Percentiles rank a stretch among this genome's conserved stretches.
Evolutionary conservation across 1,140 invertebrate species (phyloP).

Genomic region (Dreissena rostriformis): DNA sequence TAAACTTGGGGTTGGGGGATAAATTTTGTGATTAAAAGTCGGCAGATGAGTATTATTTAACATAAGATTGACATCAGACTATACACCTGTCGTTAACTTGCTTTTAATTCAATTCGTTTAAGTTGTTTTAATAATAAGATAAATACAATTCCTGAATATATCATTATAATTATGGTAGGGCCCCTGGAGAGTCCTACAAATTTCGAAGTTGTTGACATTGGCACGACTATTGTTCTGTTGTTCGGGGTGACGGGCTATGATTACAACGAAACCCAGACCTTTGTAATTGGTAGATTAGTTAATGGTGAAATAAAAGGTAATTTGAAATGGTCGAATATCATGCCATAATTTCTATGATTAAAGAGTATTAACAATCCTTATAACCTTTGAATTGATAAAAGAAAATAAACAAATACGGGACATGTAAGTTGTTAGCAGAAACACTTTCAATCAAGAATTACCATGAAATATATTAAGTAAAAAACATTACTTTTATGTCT

Average conservation of each 20-base stretch:
- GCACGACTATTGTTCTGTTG: not conserved
- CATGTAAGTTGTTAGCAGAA: no score
- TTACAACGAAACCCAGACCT: conserved; percentile 8
- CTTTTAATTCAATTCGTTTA: not conserved
- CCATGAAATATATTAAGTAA: no score
- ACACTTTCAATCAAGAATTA: no score
- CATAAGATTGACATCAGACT: not conserved
- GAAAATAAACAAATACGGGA: no score
- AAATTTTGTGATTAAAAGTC: not conserved
- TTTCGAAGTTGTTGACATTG: not conserved
- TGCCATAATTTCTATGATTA: no score
- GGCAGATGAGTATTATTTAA: not conserved
- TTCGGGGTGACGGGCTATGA: conserved; percentile 12
- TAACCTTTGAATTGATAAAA: no score
- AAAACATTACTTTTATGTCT: no score
- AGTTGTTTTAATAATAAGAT: no score
- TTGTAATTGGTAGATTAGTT: not conserved
- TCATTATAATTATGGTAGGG: not conserved
- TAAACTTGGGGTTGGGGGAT: no score
- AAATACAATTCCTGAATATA: not conserved
- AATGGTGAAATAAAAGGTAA: not conserved
- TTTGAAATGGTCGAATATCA: no score
- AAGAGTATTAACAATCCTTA: no score
- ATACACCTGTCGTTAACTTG: not conserved
- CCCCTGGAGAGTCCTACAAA: not conserved